Evolutionary conservation across 2,888 invertebrate species (phyloP), one percentile per base, ranked within the genome.

Genomic region (Drepanosiphum platanoidis): DNA sequence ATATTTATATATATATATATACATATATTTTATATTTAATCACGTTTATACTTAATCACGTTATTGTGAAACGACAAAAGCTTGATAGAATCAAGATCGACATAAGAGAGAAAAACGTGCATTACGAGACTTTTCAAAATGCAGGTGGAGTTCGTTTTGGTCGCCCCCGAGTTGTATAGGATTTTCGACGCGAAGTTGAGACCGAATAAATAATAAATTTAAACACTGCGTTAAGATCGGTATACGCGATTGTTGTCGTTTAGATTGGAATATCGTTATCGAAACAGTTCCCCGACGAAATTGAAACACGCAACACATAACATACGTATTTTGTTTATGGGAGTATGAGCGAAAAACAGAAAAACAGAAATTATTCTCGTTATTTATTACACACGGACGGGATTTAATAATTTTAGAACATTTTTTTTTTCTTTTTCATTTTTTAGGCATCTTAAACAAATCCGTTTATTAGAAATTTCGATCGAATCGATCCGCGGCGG

Each of bases 91-190:
- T 71, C 58, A 81, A 58, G 79, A 79, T 79, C 79, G 46, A 58
- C 71, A 71, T 58, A 39, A 52, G 27, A 81, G 36, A 52, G 27
- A 81, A 70, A 70, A 36, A 58, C 58, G 32, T n/a, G 61, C 81
- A 61, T 77, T 77, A 77, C 68, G 36, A 68, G 68, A 75, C 52
- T 72, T 74, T 84, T 66, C 52, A 68, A 77, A 75, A 84, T 84
- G 84, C 84, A 84, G 84, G 84, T 84, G 84, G 84, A 84, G 84
- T 84, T 84, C 84, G 84, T 75, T 84, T 39, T 68, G 75, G 74
- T 74, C 46, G 27, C 64, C 32, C n/a, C n/a, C n/a, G n/a, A 32
- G 27, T n/a, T n/a, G 52, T 22, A 52, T n/a, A 71, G n/a, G 27
- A 39, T 39, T 80, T 30, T 39, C 71, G 15, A 70, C 34, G 27